Conservation (phyloP, 2,113 vertebrate genomes). For the Pithys albifrons region DNA sequence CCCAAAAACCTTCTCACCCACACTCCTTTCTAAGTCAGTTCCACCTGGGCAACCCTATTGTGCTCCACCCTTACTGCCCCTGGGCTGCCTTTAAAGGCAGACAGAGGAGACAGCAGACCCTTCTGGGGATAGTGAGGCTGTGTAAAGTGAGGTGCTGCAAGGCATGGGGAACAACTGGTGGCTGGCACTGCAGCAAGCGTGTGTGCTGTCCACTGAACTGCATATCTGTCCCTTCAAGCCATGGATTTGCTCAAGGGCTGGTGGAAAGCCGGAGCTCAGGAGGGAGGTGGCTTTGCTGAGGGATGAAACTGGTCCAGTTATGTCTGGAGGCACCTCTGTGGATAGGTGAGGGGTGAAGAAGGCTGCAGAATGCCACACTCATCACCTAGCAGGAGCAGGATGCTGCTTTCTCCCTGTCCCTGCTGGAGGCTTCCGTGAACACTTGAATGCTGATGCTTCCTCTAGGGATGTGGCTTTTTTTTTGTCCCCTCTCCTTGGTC, state of each 20-base stretch:
- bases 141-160: background rate
- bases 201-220: background rate
- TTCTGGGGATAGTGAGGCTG: background rate
- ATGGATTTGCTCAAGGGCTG: background rate
- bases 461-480: background rate
- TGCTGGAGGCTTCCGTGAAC: background rate
- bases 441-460: background rate
- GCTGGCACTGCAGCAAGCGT: rapidly evolving
- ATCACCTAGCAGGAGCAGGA: background rate
- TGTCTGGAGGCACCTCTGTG: background rate
- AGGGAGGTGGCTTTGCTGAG: background rate
- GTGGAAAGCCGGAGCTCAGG: background rate
- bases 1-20: background rate
- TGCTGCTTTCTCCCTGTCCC: background rate
- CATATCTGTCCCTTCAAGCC: background rate
- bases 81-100: background rate
- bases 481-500: background rate
- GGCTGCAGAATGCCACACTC: background rate
- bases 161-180: background rate
- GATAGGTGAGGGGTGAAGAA: background rate
- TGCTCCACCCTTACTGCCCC: rapidly evolving
- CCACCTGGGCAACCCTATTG: background rate
- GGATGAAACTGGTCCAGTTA: background rate
- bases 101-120: background rate
- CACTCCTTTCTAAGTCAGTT: background rate